Base-by-base conservation (phyloP, 2,888 invertebrate genomes). In the Coenonympha glycerion region DNA sequence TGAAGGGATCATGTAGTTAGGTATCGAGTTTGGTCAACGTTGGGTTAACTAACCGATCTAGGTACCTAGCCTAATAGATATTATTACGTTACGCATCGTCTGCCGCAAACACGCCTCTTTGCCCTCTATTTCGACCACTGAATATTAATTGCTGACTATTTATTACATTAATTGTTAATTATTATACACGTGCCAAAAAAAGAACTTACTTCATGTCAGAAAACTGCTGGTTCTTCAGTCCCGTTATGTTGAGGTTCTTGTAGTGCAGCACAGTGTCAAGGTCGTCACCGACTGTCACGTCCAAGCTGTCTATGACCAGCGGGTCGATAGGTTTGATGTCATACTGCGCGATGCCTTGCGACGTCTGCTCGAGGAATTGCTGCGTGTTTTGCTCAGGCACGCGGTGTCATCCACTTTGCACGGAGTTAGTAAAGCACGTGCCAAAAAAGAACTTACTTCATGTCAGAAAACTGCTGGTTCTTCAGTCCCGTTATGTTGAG, bases 401-500 rank as follows among this genome's bases (percentile, higher is more conserved):
- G 65, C 68, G 18, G 78, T 71, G 45, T 85, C 85, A 15, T 61
- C 55, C 16, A 69, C 64, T n/a, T 55, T 46, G 55, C 84, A 85
- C 47, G 82, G 68, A 1, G 71, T 62, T 9, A 68, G 49, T 6
- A 67, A 52, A 15, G 57, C 52, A 26, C 51, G 66, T 68, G 61
- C 61, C n/a, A n/a, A n/a, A n/a, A n/a, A n/a, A n/a, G n/a, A 36
- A 68, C 79, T 75, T 65, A 82, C 83, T 69, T 64, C 51, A 81
- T 79, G 26, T 76, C 70, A 0, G 69, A 68, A 48, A 83, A 70
- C 44, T 71, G 64, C 55, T 73, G 73, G 41, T 71, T 63, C 49
- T 71, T 79, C 46, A 85, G 55, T 24, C 84, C 84, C 1, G 71
- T 71, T 4, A 84, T 58, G n/a, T 58, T 73, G 5, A 81, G 41